Percentiles rank a stretch among this genome's conserved stretches.
phyloP scores from a whole-genome alignment of 2,797 vertebrate species.

The Myotis pilosus region DNA sequence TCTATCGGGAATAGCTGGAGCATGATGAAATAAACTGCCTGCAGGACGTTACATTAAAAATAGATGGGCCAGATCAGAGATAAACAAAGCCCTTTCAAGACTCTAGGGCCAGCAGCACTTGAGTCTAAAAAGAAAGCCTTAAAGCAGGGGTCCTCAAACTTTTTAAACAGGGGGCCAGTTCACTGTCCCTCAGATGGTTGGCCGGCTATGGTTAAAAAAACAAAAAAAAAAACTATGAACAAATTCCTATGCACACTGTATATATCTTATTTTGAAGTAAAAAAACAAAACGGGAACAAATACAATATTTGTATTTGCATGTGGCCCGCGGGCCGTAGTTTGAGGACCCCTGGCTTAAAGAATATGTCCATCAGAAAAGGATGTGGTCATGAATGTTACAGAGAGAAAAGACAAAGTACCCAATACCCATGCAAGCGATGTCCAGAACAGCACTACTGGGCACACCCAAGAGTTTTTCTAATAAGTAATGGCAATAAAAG shows the following conservation, averaged over 20 bases:
- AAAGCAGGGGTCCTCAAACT: too few species aligned
- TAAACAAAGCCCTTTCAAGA: not conserved
- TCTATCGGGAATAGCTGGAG: not conserved
- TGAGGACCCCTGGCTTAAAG: not conserved
- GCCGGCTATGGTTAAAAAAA: too few species aligned
- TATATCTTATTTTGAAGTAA: too few species aligned
- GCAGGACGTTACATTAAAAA: constrained; percentile 27
- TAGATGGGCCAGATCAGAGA: not conserved
- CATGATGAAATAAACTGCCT: not conserved
- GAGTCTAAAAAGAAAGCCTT: not conserved
- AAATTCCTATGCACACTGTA: too few species aligned
- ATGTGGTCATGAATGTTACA: not conserved
- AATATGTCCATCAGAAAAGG: not conserved
- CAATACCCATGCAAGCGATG: not conserved
- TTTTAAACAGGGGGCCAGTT: too few species aligned
- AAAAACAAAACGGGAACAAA: too few species aligned
- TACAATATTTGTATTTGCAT: too few species aligned
- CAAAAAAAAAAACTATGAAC: too few species aligned
- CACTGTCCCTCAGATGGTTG: too few species aligned
- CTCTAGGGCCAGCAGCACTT: not conserved
- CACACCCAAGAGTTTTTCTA: not conserved
- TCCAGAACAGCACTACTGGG: not conserved
- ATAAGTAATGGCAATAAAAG: not conserved
- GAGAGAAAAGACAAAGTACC: not conserved
- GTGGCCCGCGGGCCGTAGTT: too few species aligned